Evolutionary conservation across 2,113 vertebrate species (phyloP).

Genomic region (Glaucidium brasilianum): DNA sequence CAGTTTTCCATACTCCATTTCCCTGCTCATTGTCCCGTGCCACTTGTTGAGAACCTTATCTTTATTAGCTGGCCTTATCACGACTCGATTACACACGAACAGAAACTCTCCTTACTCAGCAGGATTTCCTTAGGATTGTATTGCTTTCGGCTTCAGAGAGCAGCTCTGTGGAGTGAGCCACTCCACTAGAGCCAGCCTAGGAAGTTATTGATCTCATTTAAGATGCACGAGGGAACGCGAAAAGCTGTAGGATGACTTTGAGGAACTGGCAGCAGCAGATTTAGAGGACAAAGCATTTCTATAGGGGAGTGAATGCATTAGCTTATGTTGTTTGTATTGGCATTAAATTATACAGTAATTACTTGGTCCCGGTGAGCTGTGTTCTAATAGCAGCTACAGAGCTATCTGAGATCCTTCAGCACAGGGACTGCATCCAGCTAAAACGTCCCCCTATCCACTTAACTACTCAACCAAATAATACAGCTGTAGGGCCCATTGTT

Average conservation of each 20-base stretch:
- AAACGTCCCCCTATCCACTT: neutral
- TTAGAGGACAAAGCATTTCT: constrained; percentile 3
- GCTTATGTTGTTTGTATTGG: neutral
- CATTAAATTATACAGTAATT: constrained; percentile 2
- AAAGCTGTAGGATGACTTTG: neutral
- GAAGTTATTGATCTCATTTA: neutral
- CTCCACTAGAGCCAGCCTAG: neutral
- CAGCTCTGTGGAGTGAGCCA: neutral
- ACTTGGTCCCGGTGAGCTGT: neutral
- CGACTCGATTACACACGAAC: neutral
- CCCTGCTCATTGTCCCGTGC: neutral
- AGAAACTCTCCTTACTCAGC: constrained; percentile 19
- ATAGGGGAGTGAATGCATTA: neutral
- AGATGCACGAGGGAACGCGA: rapidly evolving
- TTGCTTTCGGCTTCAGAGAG: neutral
- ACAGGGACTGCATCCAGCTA: neutral
- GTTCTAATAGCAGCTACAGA: neutral
- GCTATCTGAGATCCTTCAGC: neutral
- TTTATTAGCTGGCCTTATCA: constrained; percentile 35
- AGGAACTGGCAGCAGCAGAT: neutral
- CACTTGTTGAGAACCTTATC: constrained; percentile 20
- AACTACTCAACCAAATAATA: neutral
- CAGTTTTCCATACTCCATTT: constrained; percentile 5
- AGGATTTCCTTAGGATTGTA: neutral
- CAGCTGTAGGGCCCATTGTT: neutral